These are phyloP conservation scores for Shinisaurus crocodilurus DNA, from an alignment of 2,113 vertebrate species.

Conservation along the genomic window DNA sequence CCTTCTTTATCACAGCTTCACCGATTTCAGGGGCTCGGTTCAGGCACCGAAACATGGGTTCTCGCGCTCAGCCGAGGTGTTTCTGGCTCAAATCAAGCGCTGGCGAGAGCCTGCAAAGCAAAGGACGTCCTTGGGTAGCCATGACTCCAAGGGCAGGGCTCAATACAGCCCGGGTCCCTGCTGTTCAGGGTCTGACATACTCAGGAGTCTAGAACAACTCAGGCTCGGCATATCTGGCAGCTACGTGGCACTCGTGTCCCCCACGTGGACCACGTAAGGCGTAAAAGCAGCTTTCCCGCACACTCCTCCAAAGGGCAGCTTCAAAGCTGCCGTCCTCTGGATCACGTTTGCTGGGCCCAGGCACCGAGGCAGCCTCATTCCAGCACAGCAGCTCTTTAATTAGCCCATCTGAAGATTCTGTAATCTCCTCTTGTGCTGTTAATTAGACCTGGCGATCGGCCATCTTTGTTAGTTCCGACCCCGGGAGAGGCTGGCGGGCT, in stretches of 20 bases:
- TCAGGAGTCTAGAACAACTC: too few species aligned
- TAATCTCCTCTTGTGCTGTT: not conserved
- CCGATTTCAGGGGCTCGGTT: not conserved
- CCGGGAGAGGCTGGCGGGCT: accelerated
- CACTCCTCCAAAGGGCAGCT: not conserved
- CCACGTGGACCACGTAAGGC: too few species aligned
- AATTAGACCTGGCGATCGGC: not conserved
- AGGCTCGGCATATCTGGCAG: not conserved
- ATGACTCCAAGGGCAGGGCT: too few species aligned
- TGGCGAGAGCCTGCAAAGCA: not conserved
- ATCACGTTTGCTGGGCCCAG: accelerated
- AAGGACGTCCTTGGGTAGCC: too few species aligned
- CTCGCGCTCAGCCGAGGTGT: not conserved
- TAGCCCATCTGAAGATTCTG: slow-evolving; percentile 27
- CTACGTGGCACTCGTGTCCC: too few species aligned
- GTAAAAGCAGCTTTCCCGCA: too few species aligned
- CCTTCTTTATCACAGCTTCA: not conserved
- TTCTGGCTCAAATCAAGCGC: not conserved
- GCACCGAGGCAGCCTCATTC: accelerated
- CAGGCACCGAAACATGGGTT: not conserved
- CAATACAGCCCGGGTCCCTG: too few species aligned
- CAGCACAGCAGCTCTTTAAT: not conserved
- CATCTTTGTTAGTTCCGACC: not conserved
- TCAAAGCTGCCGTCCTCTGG: not conserved
- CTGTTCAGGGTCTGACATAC: too few species aligned